Evolutionary conservation across 2,888 invertebrate genomes (phyloP), one percentile per base, ranked within the genome.

Genomic region (Spodoptera picta): DNA sequence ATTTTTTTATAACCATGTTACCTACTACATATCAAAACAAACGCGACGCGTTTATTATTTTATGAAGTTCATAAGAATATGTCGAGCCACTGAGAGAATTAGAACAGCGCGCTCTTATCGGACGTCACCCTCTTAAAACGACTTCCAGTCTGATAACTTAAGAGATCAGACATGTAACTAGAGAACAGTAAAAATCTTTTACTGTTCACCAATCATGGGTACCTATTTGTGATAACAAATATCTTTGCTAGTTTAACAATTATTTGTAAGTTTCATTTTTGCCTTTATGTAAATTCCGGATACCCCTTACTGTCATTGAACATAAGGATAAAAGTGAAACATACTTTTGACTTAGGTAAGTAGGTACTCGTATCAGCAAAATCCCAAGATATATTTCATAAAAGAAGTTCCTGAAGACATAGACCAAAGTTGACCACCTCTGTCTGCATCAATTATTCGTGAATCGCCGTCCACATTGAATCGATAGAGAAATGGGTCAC

Each of bases 381-480:
- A 31, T 31, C 6, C 6, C 31, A 23, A 19, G 4, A 46, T 19
- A 14, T 7, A 14, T 1, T 43, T 45, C 27, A 6, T 44, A 47
- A 31, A 51, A 42, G 1, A 24, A 19, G 23, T 50, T 41, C 19
- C 11, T 19, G 1, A 11, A 43, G 10, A 10, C 9, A 14, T n/a
- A 19, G 19, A 42, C 11, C 14, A 77, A 60, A 60, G 87, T 88
- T 87, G 81, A 73, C 70, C 52, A 83, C 86, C 60, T 72, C 91
- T 90, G 89, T 14, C 51, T 60, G 64, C 86, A 91, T 94, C 78
- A 91, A 92, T 93, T 88, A 93, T 93, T 92, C 82, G 83, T 85
- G 65, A 54, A 53, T 71, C 65, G 70, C 63, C 82, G 83, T 80
- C 88, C 82, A 80, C 83, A 52, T 46, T 53, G 75, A 88, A 88